These are phyloP conservation scores for Borostomias antarcticus DNA, from an alignment of 2,797 vertebrate genomes.

Conservation along the genomic window DNA sequence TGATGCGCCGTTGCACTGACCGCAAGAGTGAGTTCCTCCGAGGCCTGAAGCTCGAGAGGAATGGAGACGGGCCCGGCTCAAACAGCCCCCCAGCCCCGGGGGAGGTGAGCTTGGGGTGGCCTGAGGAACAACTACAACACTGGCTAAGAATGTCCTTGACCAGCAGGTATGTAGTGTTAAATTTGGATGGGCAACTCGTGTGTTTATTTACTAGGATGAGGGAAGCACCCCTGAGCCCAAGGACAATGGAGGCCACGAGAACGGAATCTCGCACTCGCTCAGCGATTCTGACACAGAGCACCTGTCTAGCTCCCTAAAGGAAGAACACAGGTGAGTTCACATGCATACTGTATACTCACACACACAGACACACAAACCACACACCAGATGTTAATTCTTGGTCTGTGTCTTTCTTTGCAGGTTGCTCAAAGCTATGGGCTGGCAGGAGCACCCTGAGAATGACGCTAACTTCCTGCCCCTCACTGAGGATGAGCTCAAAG, in stretches of 20 bases:
- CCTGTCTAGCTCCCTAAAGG: slow-evolving; percentile 87
- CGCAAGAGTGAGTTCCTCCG: slow-evolving; percentile 89
- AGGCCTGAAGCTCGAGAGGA: slow-evolving; percentile 84
- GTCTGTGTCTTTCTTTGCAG: not conserved
- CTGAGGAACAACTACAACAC: not conserved
- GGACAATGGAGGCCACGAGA: slow-evolving; percentile 84
- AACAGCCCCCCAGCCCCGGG: slow-evolving; percentile 75
- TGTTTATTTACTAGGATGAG: slow-evolving; percentile 66
- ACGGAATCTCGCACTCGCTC: slow-evolving; percentile 80
- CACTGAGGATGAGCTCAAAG: slow-evolving; percentile 88
- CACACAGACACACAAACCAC: not conserved
- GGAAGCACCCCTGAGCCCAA: slow-evolving; percentile 83
- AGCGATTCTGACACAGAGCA: slow-evolving; percentile 78
- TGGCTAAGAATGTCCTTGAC: too few species aligned
- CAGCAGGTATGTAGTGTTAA: not conserved
- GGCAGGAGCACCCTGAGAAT: slow-evolving; percentile 89
- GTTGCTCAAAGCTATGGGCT: slow-evolving; percentile 86
- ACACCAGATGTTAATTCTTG: not conserved
- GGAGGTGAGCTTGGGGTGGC: slow-evolving; percentile 71
- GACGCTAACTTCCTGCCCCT: slow-evolving; percentile 88
- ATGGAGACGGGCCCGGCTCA: slow-evolving; percentile 79
- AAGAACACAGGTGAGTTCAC: slow-evolving; percentile 82
- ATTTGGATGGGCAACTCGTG: not conserved
- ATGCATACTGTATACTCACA: not conserved
- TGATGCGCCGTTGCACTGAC: slow-evolving; percentile 85